Base-by-base conservation (phyloP, 2,113 vertebrate genomes). In the Smithornis capensis region DNA sequence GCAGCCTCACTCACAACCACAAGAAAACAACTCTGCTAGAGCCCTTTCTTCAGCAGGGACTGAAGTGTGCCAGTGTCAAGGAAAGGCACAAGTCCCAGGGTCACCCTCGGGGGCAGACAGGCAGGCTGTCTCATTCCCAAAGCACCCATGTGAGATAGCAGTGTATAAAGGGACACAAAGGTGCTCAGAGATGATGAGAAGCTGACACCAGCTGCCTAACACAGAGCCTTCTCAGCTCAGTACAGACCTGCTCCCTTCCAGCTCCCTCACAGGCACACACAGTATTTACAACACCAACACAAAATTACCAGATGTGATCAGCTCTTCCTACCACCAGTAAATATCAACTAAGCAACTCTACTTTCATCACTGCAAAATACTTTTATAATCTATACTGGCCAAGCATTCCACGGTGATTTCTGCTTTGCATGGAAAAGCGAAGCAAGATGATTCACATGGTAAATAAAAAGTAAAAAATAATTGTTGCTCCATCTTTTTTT, bases 131-230 rank as follows among this genome's bases (percentile, higher is more conserved):
- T 60, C 33, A 35, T 9, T 14, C 17, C 27, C 1, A 1, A 56
- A 85, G 23, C 5, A 4, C 28, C 6, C 8, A 1, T 0, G 2
- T 1, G 68, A 77, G 33, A 19, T 16, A 70, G 35, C 35, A 47
- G 64, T 0, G 2, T 4, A 4, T 0, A 1, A 47, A 79, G n/a
- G 2, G 33, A 52, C 42, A 38, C 37, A 33, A 52, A 68, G 53
- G 49, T 47, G 24, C 40, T 76, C 76, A 60, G 57, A 68, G 19
- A 23, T 35, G 3, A 37, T 8, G 35, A 89, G 40, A 47, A 73
- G 59, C 38, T 78, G 59, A 68, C 44, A 83, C 50, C 62, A 87
- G n/a, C 47, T 71, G 38, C 7, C 1, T 16, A 40, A 71, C 4
- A 6, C 47, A 80, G 18, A 68, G 33, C 25, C 10, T 13, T 10